A percentile compares a stretch with the other conserved stretches of the same genome.
phyloP scores from a whole-genome alignment of 2,888 invertebrate species.

The Drosophila incognita region DNA sequence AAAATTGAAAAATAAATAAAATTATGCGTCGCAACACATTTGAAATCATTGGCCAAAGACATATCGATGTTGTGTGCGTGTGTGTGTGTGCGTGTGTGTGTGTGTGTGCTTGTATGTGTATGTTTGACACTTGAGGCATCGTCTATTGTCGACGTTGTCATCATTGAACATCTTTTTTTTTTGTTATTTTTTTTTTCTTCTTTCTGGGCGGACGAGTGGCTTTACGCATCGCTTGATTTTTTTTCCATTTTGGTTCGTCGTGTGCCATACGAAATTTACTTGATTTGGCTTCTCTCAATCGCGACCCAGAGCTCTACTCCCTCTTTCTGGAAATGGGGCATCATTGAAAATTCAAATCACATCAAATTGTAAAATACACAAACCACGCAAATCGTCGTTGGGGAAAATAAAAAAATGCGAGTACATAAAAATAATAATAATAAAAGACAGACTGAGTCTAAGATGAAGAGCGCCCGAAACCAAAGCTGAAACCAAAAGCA shows the following conservation, averaged over 20 bases:
- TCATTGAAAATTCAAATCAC: constrained; percentile 81
- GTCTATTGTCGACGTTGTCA: constrained; percentile 39
- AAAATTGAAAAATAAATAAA: constrained; percentile 78
- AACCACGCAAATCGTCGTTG: constrained; percentile 61
- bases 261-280: constrained; percentile 49
- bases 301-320: background rate
- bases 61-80: constrained; percentile 41
- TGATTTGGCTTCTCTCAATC: constrained; percentile 53
- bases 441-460: constrained; percentile 32
- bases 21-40: constrained; percentile 73
- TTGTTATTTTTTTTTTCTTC: background rate
- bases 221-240: constrained; percentile 57
- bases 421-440: constrained; percentile 78
- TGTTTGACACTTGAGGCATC: constrained; percentile 21
- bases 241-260: constrained; percentile 30
- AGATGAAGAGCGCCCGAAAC: constrained; percentile 13
- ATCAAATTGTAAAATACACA: constrained; percentile 77
- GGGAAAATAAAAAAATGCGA: constrained; percentile 66
- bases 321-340: constrained; percentile 41
- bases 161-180: constrained; percentile 16
- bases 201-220: constrained; percentile 34
- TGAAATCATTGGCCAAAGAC: constrained; percentile 62
- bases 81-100: background rate
- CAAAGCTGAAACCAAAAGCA: constrained; percentile 10
- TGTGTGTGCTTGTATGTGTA: background rate